phyloP scores from a whole-genome alignment of 2,888 invertebrate genomes.

The Drosophila sordidapex region DNA sequence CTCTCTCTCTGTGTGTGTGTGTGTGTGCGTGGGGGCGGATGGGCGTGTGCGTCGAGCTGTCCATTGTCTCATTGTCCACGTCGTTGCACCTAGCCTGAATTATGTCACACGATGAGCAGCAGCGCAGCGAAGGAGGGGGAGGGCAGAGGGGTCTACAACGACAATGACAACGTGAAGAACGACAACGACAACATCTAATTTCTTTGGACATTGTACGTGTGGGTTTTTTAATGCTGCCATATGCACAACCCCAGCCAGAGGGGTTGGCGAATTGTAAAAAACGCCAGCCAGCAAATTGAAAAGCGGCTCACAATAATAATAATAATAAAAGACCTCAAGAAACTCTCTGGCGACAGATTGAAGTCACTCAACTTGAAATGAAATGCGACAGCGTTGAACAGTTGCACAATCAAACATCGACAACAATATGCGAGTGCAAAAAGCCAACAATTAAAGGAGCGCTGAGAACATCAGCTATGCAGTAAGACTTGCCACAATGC shows the following conservation, averaged over 20 bases:
- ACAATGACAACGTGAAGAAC: constrained; percentile 4
- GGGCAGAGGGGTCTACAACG: background rate
- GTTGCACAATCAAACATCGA: constrained; percentile 75
- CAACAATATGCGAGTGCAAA: constrained; percentile 45
- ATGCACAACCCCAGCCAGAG: constrained; percentile 81
- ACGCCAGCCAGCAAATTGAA: constrained; percentile 41
- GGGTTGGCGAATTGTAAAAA: constrained; percentile 57
- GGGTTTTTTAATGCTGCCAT: constrained; percentile 84
- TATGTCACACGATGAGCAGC: constrained; percentile 73
- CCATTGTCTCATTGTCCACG: constrained; percentile 70
- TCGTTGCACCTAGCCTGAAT: constrained; percentile 75
- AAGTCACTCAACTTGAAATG: constrained; percentile 84
- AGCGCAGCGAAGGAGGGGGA: background rate
- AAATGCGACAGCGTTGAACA: constrained; percentile 82
- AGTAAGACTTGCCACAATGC: background rate
- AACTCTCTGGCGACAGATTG: constrained; percentile 82
- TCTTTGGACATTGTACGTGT: constrained; percentile 79
- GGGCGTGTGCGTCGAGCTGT: constrained; percentile 58
- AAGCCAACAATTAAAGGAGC: constrained; percentile 1
- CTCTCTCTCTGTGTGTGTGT: constrained; percentile 10
- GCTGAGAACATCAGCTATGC: constrained; percentile 21
- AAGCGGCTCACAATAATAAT: constrained; percentile 42
- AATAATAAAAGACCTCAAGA: constrained; percentile 70
- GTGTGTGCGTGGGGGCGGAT: constrained; percentile 20
- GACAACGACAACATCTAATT: constrained; percentile 66